Evolutionary conservation across 2,113 vertebrate genomes (phyloP).

Genomic region (Dipodomys stephensi): DNA sequence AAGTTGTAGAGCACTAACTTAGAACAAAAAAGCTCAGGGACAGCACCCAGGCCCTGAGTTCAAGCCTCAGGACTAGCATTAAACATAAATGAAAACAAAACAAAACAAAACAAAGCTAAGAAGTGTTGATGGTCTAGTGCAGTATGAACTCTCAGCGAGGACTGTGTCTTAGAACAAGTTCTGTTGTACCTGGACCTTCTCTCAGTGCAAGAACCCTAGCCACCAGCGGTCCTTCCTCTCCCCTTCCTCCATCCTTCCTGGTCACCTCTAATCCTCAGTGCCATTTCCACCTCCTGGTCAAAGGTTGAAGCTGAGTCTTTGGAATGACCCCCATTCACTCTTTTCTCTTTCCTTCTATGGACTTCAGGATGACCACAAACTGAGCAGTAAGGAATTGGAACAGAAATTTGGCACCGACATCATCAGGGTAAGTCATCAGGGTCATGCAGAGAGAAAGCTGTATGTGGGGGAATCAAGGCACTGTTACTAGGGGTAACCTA

Average conservation of each 20-base stretch:
- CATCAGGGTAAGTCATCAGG: slow-evolving; percentile 82
- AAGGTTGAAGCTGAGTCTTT: not conserved
- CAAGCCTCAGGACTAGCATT: no score
- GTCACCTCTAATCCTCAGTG: not conserved
- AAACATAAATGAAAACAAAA: no score
- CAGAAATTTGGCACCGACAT: slow-evolving; percentile 86
- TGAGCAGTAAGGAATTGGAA: slow-evolving; percentile 85
- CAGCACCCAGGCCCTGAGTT: no score
- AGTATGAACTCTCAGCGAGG: not conserved
- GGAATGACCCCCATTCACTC: slow-evolving; percentile 13
- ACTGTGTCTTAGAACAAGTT: not conserved
- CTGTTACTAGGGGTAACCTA: not conserved
- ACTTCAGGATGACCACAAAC: slow-evolving; percentile 89
- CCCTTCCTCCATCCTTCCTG: not conserved
- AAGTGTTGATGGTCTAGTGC: not conserved
- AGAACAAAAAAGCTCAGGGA: no score
- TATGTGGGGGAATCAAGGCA: not conserved
- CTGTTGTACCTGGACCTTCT: not conserved
- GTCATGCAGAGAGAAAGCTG: not conserved
- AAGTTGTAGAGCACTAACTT: no score
- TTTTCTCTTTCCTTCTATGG: slow-evolving; percentile 59
- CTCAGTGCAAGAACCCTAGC: not conserved
- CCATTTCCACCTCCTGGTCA: not conserved
- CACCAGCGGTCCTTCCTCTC: not conserved
- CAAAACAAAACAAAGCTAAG: no score